Base-by-base conservation (phyloP, 2,113 vertebrate genomes). In the Hyaena hyaena region DNA sequence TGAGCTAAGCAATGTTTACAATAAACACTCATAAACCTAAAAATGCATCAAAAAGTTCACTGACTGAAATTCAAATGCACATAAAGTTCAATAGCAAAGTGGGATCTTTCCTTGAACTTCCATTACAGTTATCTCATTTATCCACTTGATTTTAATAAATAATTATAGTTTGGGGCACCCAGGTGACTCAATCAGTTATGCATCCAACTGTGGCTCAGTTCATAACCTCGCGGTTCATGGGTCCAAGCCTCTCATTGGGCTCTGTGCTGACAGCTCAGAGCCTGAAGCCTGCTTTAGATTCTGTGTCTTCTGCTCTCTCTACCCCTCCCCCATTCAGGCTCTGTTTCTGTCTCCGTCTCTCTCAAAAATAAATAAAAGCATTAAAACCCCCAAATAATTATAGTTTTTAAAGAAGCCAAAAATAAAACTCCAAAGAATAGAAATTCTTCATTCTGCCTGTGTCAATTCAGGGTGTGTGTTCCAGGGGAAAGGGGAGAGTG, bases 141-240 rank as follows among this genome's bases (percentile, higher is more conserved):
- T 79, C 23, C 43, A 69, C 58, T 71, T 69, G 74, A 87, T 26
- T 89, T 97, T 45, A 94, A 79, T 61, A 90, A 93, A 95, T 93
- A 84, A 35, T 55, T 11, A 50, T 0, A 85, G 26, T 55, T 83
- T 92, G 7, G 7, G 21, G 58, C 2, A 1, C 58, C 58, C 21
- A 9, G 58, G 58, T 9, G 58, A 16, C 58, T 61, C 58, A 23
- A 21, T 61, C 21, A 23, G 58, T 24, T 23, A 61, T 6, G 58
- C 21, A 17, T 61, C 58, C 21, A 9, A 61, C 58, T 61, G 8
- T 23, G 58, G 58, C 58, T 61, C 58, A 61, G 21, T 21, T 61
- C 21, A 61, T 24, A 61, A 61, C 24, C 8, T 23, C 21, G 2
- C 21, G 17, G 21, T 61, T 61, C 17, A 7, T 61, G 58, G 58